A percentile compares a stretch with the other conserved stretches of the same genome.
Evolutionary conservation across 1,140 invertebrate species (phyloP).

Genomic region (Phenacoccus solenopsis): DNA sequence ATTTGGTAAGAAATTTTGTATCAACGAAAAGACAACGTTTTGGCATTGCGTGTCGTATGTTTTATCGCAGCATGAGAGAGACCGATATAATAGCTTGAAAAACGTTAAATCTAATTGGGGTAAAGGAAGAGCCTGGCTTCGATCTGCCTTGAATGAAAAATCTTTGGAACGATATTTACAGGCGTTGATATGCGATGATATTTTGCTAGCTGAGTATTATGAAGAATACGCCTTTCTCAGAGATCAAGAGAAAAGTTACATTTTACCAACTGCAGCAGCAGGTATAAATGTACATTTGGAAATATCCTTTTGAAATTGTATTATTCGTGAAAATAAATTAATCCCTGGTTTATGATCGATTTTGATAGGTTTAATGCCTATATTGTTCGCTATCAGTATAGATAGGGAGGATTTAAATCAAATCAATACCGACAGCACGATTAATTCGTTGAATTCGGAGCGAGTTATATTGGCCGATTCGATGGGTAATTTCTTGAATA

Average conservation of each 20-base stretch:
- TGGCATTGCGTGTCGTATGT: constrained; percentile 58
- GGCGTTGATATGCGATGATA: constrained; percentile 52
- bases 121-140: constrained; percentile 70
- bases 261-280: constrained; percentile 68
- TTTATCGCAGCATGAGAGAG: constrained; percentile 73
- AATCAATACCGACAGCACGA: background rate
- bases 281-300: too few species aligned
- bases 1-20: background rate
- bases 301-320: too few species aligned
- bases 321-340: too few species aligned
- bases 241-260: constrained; percentile 56
- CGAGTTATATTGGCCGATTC: background rate
- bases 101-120: constrained; percentile 69
- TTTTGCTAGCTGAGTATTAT: constrained; percentile 57
- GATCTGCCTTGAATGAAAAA: constrained; percentile 75
- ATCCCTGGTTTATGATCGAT: constrained; percentile 21
- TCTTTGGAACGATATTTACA: constrained; percentile 74
- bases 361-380: constrained; percentile 58
- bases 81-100: constrained; percentile 66
- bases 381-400: constrained; percentile 81
- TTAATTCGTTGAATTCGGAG: background rate
- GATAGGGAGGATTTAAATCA: constrained; percentile 71
- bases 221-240: constrained; percentile 69
- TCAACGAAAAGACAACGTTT: constrained; percentile 31
- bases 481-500: background rate